A percentile compares a stretch with the other conserved stretches of the same genome.
phyloP scores from a whole-genome alignment of 2,113 vertebrate genomes.

The Pseudorasbora parva region DNA sequence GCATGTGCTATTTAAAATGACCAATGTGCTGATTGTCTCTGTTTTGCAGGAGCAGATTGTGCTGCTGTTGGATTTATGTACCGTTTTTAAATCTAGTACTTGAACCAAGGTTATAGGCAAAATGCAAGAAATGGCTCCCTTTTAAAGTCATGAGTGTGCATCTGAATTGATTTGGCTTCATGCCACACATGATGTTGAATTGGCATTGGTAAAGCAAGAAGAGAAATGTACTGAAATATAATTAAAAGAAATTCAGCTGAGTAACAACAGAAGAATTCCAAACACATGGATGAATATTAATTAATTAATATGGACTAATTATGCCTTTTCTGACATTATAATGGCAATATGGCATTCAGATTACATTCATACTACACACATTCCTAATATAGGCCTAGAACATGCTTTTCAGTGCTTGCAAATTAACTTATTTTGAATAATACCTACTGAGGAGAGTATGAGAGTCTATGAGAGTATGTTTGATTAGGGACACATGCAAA shows the following conservation, averaged over 20 bases:
- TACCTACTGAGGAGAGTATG: no score
- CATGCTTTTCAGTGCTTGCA: no score
- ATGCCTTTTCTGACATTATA: no score
- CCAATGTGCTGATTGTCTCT: conserved; percentile 10
- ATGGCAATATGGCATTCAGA: no score
- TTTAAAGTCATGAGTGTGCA: background rate
- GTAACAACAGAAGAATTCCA: background rate
- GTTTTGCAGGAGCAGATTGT: background rate
- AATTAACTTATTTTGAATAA: no score
- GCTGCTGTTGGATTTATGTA: background rate
- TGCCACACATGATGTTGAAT: background rate
- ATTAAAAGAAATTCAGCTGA: background rate
- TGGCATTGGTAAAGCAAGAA: background rate
- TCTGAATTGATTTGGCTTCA: background rate
- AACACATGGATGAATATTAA: no score
- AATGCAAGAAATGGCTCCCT: background rate
- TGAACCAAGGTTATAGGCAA: background rate
- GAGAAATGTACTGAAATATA: background rate
- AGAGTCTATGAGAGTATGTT: no score
- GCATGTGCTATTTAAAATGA: background rate
- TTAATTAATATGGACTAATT: no score
- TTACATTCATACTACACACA: no score
- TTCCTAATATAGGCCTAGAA: no score
- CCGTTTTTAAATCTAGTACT: background rate
- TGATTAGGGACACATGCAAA: no score